A percentile compares a stretch with the other conserved stretches of the same genome.
Evolutionary conservation across 2,888 invertebrate species (phyloP).

Genomic region (Drosophila longiperda): DNA sequence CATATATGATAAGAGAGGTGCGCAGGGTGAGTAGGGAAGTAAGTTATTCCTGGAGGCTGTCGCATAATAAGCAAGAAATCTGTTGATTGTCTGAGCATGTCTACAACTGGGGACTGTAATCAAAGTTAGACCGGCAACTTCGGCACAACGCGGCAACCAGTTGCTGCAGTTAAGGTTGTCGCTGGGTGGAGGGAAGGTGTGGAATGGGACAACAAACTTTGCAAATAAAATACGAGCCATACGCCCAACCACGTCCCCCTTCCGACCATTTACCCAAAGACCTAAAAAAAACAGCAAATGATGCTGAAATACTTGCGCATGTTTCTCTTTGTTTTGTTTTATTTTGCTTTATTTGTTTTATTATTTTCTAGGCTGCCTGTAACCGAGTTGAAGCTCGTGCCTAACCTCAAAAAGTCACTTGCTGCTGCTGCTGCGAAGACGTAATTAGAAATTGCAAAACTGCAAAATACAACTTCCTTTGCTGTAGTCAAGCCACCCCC

Average conservation of each 20-base stretch:
- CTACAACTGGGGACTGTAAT: conserved; percentile 46
- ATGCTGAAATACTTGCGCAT: conserved; percentile 42
- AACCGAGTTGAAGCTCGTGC: conserved; percentile 5
- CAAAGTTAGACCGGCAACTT: conserved; percentile 49
- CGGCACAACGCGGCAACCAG: conserved; percentile 48
- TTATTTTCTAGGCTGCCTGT: conserved; percentile 1
- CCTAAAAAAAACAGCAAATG: conserved; percentile 47
- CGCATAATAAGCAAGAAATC: conserved; percentile 74
- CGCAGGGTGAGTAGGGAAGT: background rate
- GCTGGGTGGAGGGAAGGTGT: background rate
- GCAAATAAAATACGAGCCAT: conserved; percentile 14
- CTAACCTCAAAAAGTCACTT: conserved; percentile 68
- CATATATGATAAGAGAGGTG: conserved; percentile 24
- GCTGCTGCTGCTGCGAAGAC: conserved; percentile 40
- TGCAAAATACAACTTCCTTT: conserved; percentile 53
- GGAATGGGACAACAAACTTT: conserved; percentile 26
- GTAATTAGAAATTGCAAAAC: conserved; percentile 73
- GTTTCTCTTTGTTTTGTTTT: conserved; percentile 4
- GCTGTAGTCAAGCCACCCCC: background rate
- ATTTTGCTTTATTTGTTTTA: conserved; percentile 1
- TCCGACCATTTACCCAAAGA: conserved; percentile 8
- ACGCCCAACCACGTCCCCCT: conserved; percentile 4
- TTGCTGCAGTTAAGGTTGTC: conserved; percentile 34
- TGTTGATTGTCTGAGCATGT: conserved; percentile 54
- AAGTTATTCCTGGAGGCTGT: conserved; percentile 38